Evolutionary conservation across 2,113 vertebrate genomes (phyloP).

Genomic region (Oryzias javanicus): DNA sequence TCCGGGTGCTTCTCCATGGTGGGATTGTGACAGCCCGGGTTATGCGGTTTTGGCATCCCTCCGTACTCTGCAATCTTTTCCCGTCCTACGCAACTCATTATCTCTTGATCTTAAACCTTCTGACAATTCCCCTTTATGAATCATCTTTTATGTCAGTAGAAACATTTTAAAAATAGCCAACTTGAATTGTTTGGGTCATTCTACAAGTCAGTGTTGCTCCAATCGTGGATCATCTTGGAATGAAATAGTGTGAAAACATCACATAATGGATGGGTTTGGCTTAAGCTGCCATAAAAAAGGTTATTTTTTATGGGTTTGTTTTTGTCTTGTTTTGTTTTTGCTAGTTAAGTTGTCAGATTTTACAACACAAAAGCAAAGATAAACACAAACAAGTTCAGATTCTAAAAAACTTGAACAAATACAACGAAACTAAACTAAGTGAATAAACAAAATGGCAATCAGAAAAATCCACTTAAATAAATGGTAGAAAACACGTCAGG

Average conservation of each 20-base stretch:
- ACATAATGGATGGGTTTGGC: neutral
- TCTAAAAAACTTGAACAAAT: too few relatives aligned
- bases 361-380: too few relatives aligned
- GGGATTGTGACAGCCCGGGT: conserved; percentile 1
- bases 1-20: neutral
- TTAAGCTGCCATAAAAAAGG: neutral
- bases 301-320: neutral
- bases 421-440: too few relatives aligned
- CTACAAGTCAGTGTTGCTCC: too few relatives aligned
- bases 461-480: too few relatives aligned
- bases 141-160: neutral
- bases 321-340: neutral
- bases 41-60: neutral
- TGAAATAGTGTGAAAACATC: neutral
- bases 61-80: neutral
- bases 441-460: too few relatives aligned
- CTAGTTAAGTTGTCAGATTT: too few relatives aligned
- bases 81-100: neutral
- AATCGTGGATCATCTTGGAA: too few relatives aligned
- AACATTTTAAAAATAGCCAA: neutral
- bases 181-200: too few relatives aligned
- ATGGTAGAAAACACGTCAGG: too few relatives aligned
- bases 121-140: neutral
- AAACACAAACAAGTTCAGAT: too few relatives aligned
- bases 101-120: neutral